These are phyloP conservation scores for Heterodera filipjevi DNA, from an alignment of 2,888 invertebrate genomes.

Conservation along the genomic window DNA sequence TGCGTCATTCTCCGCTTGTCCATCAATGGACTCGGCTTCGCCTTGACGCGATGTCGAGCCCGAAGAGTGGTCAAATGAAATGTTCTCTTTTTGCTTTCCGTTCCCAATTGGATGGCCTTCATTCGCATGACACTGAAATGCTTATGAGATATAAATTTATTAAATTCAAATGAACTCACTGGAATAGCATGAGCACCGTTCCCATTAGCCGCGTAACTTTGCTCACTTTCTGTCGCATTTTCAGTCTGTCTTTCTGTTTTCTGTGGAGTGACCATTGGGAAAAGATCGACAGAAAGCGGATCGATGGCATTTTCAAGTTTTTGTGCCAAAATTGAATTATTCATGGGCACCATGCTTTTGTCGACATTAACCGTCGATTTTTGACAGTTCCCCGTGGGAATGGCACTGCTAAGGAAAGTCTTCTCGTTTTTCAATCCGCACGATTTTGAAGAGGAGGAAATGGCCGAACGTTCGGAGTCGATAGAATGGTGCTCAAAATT, in stretches of 20 bases:
- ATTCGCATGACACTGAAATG: not conserved
- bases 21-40: not conserved
- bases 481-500: constrained; percentile 5
- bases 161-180: not conserved
- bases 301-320: not conserved
- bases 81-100: not conserved
- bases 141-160: not conserved
- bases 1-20: not conserved
- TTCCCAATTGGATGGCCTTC: not conserved
- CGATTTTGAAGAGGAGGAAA: not conserved
- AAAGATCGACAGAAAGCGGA: constrained; percentile 4
- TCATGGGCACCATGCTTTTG: not conserved
- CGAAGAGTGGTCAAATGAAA: not conserved
- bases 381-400: not conserved
- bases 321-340: not conserved
- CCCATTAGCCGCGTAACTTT: not conserved
- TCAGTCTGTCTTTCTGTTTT: not conserved
- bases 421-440: not conserved
- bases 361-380: not conserved
- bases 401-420: not conserved
- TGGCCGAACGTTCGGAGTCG: not conserved
- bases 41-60: not conserved
- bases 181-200: not conserved
- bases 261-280: constrained; percentile 36
- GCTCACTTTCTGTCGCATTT: not conserved